phyloP scores from a whole-genome alignment of 2,113 vertebrate genomes.

The Heptranchias perlo region DNA sequence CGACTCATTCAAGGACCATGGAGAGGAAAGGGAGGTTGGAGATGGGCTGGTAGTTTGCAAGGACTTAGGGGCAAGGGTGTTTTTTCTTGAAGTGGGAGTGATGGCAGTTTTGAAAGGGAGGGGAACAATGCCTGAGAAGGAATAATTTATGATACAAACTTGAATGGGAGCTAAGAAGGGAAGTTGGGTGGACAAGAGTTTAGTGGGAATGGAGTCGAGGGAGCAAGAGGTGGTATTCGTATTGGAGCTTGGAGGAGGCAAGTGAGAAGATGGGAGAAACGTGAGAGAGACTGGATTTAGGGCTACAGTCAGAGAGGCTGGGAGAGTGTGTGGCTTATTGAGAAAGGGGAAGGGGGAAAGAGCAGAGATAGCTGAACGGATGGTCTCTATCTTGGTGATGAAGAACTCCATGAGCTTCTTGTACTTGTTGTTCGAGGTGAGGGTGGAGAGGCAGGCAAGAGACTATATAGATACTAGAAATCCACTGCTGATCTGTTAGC shows the following conservation, averaged over 20 bases:
- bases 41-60: background rate
- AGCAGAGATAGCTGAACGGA: background rate
- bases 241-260: background rate
- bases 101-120: background rate
- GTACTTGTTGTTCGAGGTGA: background rate
- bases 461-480: background rate
- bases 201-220: background rate
- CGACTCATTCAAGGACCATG: background rate
- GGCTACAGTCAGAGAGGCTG: background rate
- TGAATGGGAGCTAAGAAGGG: background rate
- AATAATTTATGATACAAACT: background rate
- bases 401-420: background rate
- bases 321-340: background rate
- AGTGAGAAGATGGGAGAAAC: background rate
- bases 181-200: background rate
- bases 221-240: background rate
- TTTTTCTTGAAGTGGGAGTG: background rate
- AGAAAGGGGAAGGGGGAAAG: background rate
- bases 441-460: background rate
- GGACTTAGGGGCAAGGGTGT: background rate
- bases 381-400: background rate
- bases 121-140: background rate
- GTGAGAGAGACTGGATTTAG: background rate
- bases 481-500: background rate
- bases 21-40: background rate